phyloP scores from a whole-genome alignment of 2,888 invertebrate species.

The Phrixothrix hirtus region DNA sequence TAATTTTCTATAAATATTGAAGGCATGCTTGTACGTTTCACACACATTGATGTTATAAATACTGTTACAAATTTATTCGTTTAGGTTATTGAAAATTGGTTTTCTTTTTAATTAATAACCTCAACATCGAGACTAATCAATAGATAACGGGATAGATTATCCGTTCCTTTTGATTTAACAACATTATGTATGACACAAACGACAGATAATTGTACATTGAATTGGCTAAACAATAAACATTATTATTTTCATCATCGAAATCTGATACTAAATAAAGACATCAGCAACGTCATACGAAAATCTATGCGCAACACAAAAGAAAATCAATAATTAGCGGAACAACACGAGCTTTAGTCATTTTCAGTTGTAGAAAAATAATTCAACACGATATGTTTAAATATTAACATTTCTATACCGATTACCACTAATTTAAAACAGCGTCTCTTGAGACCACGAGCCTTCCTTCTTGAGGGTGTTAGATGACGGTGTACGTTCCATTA shows the following conservation, averaged over 20 bases:
- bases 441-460: constrained; percentile 74
- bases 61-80: constrained; percentile 4
- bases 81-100: too few species aligned
- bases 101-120: constrained; percentile 3
- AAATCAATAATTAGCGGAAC: constrained; percentile 21
- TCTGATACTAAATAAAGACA: too few species aligned
- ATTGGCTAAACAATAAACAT: constrained; percentile 17
- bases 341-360: constrained; percentile 20
- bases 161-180: constrained; percentile 6
- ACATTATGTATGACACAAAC: constrained; percentile 22
- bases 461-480: constrained; percentile 52
- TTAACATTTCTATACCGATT: constrained; percentile 16
- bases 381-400: constrained; percentile 31
- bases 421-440: constrained; percentile 66
- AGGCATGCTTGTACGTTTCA: constrained; percentile 25
- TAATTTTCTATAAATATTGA: constrained; percentile 27
- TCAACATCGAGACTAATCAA: constrained; percentile 15
- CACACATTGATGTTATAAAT: constrained; percentile 12
- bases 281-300: constrained; percentile 8
- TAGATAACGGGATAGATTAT: constrained; percentile 15
- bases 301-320: constrained; percentile 14
- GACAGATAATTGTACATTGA: constrained; percentile 17
- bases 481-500: constrained; percentile 49
- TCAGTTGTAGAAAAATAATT: constrained; percentile 31
- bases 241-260: constrained; percentile 5